Conservation (phyloP, 1,140 invertebrate genomes). For the Steinernema feltiae region DNA sequence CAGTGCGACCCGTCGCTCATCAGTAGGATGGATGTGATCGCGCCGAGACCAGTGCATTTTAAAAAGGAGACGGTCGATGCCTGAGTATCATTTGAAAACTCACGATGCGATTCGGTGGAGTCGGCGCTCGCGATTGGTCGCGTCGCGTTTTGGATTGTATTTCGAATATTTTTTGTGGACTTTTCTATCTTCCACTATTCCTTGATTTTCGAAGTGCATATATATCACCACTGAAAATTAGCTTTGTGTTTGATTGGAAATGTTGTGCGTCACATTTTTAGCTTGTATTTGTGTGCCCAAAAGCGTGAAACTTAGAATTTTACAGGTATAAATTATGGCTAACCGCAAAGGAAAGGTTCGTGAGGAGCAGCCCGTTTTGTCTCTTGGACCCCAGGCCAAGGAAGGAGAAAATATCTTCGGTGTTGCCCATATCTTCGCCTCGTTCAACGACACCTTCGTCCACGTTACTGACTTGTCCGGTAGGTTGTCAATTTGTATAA, state of each 20-base stretch:
- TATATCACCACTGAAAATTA: too few species aligned
- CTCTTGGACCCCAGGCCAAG: slow-evolving; percentile 88
- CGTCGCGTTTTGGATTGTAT: neutral
- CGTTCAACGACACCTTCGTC: slow-evolving; percentile 99
- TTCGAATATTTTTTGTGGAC: too few species aligned
- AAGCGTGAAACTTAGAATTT: too few species aligned
- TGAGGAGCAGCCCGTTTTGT: slow-evolving; percentile 91
- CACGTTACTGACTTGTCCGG: slow-evolving; percentile 98
- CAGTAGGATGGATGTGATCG: neutral
- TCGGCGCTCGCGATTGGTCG: neutral
- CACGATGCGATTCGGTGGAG: neutral
- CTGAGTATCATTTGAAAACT: slow-evolving; percentile 2
- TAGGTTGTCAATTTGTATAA: slow-evolving; percentile 59
- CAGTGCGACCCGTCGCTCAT: too few species aligned
- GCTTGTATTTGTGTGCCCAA: too few species aligned
- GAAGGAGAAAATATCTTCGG: slow-evolving; percentile 97
- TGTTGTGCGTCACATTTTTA: too few species aligned
- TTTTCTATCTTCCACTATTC: too few species aligned
- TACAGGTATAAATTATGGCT: slow-evolving; percentile 68
- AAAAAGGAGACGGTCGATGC: neutral
- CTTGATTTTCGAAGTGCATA: too few species aligned
- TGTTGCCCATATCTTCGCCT: slow-evolving; percentile 97
- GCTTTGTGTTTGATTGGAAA: too few species aligned
- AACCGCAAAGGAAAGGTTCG: slow-evolving; percentile 91
- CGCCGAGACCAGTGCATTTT: neutral